Base-by-base conservation (phyloP, 1,140 invertebrate genomes). In the Hyphantria cunea region DNA sequence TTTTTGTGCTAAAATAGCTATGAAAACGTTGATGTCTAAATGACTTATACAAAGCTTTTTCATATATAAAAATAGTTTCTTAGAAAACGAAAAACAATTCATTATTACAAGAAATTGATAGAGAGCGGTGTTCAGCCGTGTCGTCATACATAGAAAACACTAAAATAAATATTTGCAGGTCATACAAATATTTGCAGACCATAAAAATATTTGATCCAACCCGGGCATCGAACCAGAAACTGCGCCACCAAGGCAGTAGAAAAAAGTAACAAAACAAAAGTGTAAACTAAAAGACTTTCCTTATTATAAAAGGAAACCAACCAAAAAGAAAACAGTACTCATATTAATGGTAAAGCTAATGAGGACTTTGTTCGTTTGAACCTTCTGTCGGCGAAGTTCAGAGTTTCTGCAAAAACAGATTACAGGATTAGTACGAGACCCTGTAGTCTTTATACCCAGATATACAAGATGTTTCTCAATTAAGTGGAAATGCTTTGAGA, bases 1-100 rank as follows among this genome's bases (percentile, higher is more conserved):
- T 60, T 60, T 59, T 60, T 60, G 56, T 60, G 48, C 56, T 37
- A 60, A 60, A 51, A 37, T 51, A 48, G 47, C 47, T 47, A 45
- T 34, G 25, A 25, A 25, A 50, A 31, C 37, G 42, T 42, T 42
- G 48, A 60, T 47, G 25, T 42, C 17, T 60, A 37, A 60, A 50
- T 47, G 56, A 60, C 50, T 60, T 60, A 51, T 60, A 50, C 34
- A 37, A 50, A 56, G 13, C 32, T 45, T 10, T 31, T 12, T 32
- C 31, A 31, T 34, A 56, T 56, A 45, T 56, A 41, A 45, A 31
- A 56, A 34, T 12, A 34, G 17, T 55, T 32, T 14, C n/a, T 55
- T 56, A 31, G 12, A 34, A 17, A 33, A 47, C 13, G 9, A 34
- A 14, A 1, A 3, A 25, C n/a, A n/a, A n/a, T n/a, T n/a, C n/a